Percentiles rank a stretch among this genome's conserved stretches.
These are phyloP conservation scores for Irena cyanogastra DNA, from an alignment of 2,113 vertebrate species.

Conservation along the genomic window DNA sequence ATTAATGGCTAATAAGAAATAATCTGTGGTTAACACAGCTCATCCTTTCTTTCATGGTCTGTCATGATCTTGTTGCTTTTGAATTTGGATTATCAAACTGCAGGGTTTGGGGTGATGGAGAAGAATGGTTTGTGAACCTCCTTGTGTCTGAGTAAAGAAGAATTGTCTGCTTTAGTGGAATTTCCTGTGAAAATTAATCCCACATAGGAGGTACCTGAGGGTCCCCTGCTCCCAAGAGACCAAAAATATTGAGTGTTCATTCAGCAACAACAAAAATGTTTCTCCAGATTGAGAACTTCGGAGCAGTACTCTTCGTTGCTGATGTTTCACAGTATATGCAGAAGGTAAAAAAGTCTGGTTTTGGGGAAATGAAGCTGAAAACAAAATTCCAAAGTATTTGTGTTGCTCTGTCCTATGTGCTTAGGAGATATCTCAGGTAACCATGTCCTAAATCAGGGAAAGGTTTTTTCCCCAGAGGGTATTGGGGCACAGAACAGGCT, in stretches of 20 bases:
- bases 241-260: background rate
- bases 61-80: background rate
- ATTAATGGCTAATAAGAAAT: conserved; percentile 40
- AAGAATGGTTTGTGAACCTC: background rate
- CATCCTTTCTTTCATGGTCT: background rate
- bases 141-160: background rate
- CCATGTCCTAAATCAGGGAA: background rate
- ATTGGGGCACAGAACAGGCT: background rate
- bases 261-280: background rate
- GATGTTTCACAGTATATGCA: background rate
- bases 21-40: conserved; percentile 20
- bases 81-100: conserved; percentile 23
- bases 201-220: background rate
- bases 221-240: background rate
- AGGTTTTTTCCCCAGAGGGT: background rate
- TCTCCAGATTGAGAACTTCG: background rate
- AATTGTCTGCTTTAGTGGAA: background rate
- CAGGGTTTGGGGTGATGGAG: background rate
- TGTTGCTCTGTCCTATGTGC: background rate
- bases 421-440: background rate
- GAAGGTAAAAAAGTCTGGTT: background rate
- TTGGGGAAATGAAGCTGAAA: background rate
- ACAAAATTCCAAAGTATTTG: background rate
- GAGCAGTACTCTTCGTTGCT: accelerated
- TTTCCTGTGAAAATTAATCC: background rate